A percentile compares a stretch with the other conserved stretches of the same genome.
Conservation (phyloP, 1,140 invertebrate species). For the Octopus bimaculoides region DNA sequence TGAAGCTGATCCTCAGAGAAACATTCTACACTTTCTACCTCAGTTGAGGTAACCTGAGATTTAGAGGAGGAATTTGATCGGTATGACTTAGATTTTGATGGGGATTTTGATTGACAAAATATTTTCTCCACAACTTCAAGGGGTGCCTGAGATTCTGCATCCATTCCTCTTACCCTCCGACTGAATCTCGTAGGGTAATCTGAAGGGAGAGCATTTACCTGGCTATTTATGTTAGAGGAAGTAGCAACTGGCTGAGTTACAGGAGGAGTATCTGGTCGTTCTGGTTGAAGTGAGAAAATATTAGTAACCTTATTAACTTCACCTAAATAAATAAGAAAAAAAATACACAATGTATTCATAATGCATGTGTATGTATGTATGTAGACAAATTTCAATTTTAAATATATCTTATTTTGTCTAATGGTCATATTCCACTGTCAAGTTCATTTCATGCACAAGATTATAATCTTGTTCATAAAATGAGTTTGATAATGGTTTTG, state of each 20-base stretch:
- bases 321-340: background rate
- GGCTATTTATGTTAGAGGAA: background rate
- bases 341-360: constrained; percentile 6
- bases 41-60: constrained; percentile 12
- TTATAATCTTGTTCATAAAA: no score
- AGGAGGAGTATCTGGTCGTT: background rate
- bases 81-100: background rate
- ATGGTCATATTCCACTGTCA: no score
- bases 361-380: background rate
- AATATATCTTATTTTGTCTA: no score
- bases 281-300: background rate
- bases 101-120: constrained; percentile 3
- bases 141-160: constrained; percentile 27
- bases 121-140: constrained; percentile 23
- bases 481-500: no score
- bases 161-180: constrained; percentile 39
- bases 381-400: no score
- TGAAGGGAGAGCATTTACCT: background rate
- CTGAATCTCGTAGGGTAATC: constrained; percentile 30
- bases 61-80: background rate
- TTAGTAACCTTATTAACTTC: background rate
- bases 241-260: background rate
- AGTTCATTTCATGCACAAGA: no score
- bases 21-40: background rate
- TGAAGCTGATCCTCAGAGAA: background rate